Percentiles rank a stretch among this genome's conserved stretches.
Evolutionary conservation across 2,797 vertebrate genomes (phyloP).

Genomic region (Xerus rutilus): DNA sequence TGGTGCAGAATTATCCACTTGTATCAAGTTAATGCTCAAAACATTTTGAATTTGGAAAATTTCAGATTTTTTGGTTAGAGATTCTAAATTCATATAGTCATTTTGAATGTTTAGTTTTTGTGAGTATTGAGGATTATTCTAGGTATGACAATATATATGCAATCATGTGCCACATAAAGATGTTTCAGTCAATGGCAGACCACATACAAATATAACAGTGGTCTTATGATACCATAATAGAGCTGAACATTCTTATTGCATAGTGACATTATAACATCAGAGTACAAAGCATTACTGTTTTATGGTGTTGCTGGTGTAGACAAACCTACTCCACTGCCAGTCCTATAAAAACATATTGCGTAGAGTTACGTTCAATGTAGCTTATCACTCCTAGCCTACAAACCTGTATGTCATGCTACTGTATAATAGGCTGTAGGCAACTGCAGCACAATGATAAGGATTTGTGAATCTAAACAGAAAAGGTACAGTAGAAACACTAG

Average conservation of each 20-base stretch:
- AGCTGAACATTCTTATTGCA: neutral
- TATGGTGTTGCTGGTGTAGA: neutral
- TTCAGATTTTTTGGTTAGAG: neutral
- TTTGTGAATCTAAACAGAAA: neutral
- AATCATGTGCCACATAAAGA: neutral
- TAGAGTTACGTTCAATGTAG: neutral
- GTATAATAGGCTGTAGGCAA: neutral
- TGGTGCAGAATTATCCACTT: neutral
- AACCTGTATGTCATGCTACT: too few relatives aligned
- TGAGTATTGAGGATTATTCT: neutral
- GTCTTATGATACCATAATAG: neutral
- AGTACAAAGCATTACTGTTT: neutral
- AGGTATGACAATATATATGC: neutral
- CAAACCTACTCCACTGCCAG: neutral
- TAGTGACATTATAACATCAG: neutral
- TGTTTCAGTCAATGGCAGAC: neutral
- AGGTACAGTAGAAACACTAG: neutral
- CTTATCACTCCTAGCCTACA: neutral
- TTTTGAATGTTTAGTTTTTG: neutral
- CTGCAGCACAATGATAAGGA: neutral
- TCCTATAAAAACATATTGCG: neutral
- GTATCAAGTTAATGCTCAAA: neutral
- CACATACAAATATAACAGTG: too few relatives aligned
- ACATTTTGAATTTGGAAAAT: neutral
- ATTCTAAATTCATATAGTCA: too few relatives aligned